Base-by-base conservation (phyloP, 1,140 invertebrate species). In the Lamellibrachia luymesi region DNA sequence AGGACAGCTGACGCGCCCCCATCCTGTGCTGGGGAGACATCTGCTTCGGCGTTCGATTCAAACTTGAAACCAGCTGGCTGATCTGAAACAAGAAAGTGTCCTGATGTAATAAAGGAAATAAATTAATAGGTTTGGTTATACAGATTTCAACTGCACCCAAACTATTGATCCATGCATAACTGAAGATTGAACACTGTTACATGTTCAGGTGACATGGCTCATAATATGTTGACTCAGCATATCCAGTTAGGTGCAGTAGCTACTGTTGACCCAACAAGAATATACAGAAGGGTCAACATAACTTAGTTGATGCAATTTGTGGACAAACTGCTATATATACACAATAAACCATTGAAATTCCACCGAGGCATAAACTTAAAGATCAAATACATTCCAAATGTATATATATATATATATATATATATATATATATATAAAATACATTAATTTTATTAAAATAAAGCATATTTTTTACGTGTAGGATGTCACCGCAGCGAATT, bases 21-120 rank as follows among this genome's bases (percentile, higher is more conserved):
- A 92, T 64, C 91, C 91, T 94, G 50, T 51, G 93, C 50, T 80
- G 64, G 64, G 64, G 13, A 50, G 94, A n/a, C 51, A 93, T 93
- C 38, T 50, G 80, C 17, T 96, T 96, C 1, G 97, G 96, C 50
- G 97, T 96, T 94, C 97, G 96, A 89, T 92, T 90, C 25, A 94
- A 91, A 49, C 93, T 89, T 2, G 93, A 92, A n/a, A 95, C 91
- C 92, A 94, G 94, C 92, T 95, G 94, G 52, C 93, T 94, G 13
- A 94, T 94, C 94, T 95, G 89, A 92, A 93, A 94, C 64, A 56
- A 6, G 38, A 38, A 38, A 38, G 38, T 38, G 38, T 38, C 38
- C 38, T 38, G 38, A 56, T 17, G 17, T 80, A 22, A 0, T 22
- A 80, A 10, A 80, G 6, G 64, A 80, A 80, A 17, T 6, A 17